Evolutionary conservation across 2,113 vertebrate genomes (phyloP), one percentile per base, ranked within the genome.

Genomic region (Rana temporaria): DNA sequence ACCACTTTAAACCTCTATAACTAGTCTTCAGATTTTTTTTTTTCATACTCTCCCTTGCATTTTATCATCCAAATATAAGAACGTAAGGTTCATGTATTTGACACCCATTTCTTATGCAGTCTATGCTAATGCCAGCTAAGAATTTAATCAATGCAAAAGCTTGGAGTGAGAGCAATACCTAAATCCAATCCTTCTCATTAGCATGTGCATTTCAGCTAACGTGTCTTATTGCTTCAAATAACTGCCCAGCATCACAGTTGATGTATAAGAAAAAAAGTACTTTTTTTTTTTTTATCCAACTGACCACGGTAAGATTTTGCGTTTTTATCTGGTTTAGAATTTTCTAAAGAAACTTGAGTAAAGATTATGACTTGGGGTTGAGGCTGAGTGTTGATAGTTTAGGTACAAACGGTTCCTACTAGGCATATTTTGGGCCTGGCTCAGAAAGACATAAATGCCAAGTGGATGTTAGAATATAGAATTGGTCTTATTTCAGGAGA

Each of bases 101-200:
- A 62, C 66, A 80, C 66, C 52, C 55, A 62, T 80, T 80, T 62
- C 63, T 82, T 74, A 82, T 55, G 80, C 52, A 71, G 55, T 24
- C 78, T 70, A 60, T 62, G 80, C 56, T 82, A 82, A 82, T 74
- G 24, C 70, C 80, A 59, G 69, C 60, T 74, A 56, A 74, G 70
- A 60, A 74, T 74, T 70, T 71, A 70, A 80, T 80, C 67, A 60
- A 80, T 80, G 55, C 52, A 82, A 82, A 81, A 74, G 30, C 34
- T 56, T 18, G 60, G 22, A 70, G 68, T 72, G 60, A 53, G 38
- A 64, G 69, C 42, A 74, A 65, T 57, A 32, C 48, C 62, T 63
- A 74, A 82, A 82, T 66, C 32, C 70, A 75, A 42, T 74, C 48
- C 62, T 74, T 82, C 32, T 42, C 62, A 82, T 56, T 66, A 62